Conservation (phyloP, 2,797 vertebrate genomes). For the Parotocinclus haroldoi region DNA sequence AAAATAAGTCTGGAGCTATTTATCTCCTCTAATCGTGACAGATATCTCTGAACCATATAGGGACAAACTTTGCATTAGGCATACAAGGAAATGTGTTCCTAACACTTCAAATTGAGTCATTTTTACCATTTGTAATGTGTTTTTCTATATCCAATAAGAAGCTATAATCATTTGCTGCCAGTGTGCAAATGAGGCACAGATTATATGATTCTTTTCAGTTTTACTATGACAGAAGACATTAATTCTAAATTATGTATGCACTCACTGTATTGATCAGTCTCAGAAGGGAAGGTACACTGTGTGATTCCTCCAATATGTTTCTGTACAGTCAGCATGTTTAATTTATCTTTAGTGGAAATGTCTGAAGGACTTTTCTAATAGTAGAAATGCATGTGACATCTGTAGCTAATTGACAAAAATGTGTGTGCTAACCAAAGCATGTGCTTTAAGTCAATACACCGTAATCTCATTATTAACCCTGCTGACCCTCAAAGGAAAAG, state of each 20-base stretch:
- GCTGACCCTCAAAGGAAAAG: too few relatives aligned
- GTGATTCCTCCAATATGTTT: slow-evolving; percentile 8
- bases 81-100: slow-evolving; percentile 10
- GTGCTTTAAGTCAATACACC: slow-evolving; percentile 2
- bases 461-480: too few relatives aligned
- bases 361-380: slow-evolving; percentile 9
- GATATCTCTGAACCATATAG: slow-evolving; percentile 28
- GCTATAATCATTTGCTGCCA: slow-evolving; percentile 42
- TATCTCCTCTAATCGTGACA: slow-evolving; percentile 44
- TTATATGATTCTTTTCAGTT: slow-evolving; percentile 3
- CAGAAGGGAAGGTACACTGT: background rate
- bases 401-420: background rate
- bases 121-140: slow-evolving; percentile 22
- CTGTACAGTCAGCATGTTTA: slow-evolving; percentile 1
- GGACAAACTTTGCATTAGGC: slow-evolving; percentile 15
- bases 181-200: background rate
- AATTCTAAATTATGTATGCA: slow-evolving; percentile 28
- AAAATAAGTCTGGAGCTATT: slow-evolving; percentile 52
- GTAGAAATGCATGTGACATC: background rate
- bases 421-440: background rate
- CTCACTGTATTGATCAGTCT: slow-evolving; percentile 13
- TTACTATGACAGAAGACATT: slow-evolving; percentile 8
- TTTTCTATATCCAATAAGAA: slow-evolving; percentile 58
- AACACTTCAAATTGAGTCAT: slow-evolving; percentile 23
- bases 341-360: background rate